Conservation (phyloP, 1,140 invertebrate species). For the Temnothorax longispinosus region DNA sequence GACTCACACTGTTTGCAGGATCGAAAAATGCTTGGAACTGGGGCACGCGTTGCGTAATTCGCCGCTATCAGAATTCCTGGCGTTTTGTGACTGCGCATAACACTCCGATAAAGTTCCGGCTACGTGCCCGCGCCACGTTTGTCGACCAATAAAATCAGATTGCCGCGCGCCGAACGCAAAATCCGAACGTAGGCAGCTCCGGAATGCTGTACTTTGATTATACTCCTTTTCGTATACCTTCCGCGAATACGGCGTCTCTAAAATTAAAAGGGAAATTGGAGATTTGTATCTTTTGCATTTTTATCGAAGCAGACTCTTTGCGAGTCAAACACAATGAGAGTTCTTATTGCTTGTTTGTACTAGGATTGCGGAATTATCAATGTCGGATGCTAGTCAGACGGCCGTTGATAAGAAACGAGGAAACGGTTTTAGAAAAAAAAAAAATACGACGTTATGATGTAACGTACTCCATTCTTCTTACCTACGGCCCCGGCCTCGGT, state of each 20-base stretch:
- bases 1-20: not conserved
- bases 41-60: conserved; percentile 31
- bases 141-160: conserved; percentile 51
- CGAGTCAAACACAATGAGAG: not conserved
- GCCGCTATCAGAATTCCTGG: conserved; percentile 13
- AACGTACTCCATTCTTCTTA: conserved; percentile 36
- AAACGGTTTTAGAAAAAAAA: not conserved
- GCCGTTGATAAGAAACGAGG: no score
- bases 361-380: not conserved
- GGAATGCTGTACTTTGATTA: conserved; percentile 12
- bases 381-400: no score
- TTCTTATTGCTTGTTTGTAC: not conserved
- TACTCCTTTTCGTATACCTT: not conserved
- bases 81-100: conserved; percentile 29
- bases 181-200: conserved; percentile 9
- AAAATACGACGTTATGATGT: not conserved
- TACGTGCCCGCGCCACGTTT: conserved; percentile 24
- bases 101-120: conserved; percentile 20
- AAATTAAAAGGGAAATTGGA: conserved; percentile 10
- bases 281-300: not conserved
- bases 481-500: not conserved
- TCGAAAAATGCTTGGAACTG: conserved; percentile 23
- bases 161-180: conserved; percentile 21
- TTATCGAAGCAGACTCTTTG: not conserved
- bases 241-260: not conserved